Base-by-base conservation (phyloP, 2,797 vertebrate species). In the Gallinago stenura region DNA sequence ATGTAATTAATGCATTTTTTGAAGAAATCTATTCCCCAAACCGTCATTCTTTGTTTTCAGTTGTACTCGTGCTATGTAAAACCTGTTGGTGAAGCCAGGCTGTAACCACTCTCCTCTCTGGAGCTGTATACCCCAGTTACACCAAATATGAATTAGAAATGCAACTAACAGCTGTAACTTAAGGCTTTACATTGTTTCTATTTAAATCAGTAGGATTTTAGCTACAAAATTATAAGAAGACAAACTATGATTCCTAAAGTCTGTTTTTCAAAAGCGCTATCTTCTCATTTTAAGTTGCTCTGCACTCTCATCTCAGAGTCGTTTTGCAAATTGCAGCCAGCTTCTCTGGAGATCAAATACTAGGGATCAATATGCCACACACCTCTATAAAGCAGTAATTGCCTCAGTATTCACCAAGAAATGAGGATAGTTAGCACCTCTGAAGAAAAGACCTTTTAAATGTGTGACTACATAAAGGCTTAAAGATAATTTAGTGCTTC, bases 401-500 rank as follows among this genome's bases (percentile, higher is more conserved):
- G 56, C 61, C 48, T 87, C 22, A n/a, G 33, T 33, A 2, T 31
- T 86, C 70, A 75, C 66, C 35, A 43, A 45, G 90, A 87, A 78
- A 73, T 37, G 51, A 84, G 86, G 33, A 81, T 77, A 68, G 64
- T 94, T 60, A 94, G 83, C 83, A 93, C 68, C 62, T 96, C 33
- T 77, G 83, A 62, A 87, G 76, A 76, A 95, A 78, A 91, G 54
- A 35, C 41, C 54, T 75, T 85, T 83, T 72, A 66, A 89, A 86
- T 22, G 21, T 84, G 39, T 76, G 31, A 83, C 80, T 83, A 60
- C 43, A 58, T 57, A 82, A 79, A 91, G 77, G 51, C n/a, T 90
- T 90, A 82, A 73, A 80, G 73, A 80, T 60, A 91, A 93, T 88
- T 57, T 58, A 70, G 80, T 72, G 83, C 68, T 95, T 90, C 53